Conservation (phyloP, 2,888 invertebrate genomes). For the Hyposoter didymator region DNA sequence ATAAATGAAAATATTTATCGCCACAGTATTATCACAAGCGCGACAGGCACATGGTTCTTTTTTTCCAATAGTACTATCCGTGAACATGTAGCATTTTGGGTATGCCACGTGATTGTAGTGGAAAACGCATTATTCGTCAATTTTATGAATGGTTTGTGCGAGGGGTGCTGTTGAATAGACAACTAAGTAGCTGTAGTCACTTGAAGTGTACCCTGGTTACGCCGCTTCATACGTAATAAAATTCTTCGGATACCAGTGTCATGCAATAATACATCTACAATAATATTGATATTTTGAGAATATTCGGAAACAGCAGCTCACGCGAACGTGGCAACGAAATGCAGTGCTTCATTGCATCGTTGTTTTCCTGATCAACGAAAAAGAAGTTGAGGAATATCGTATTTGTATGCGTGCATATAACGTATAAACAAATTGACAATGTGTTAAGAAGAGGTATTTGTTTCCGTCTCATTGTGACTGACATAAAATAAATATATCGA, state of each 20-base stretch:
- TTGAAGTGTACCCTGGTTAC: background rate
- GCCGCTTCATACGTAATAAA: background rate
- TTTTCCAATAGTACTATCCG: background rate
- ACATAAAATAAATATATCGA: constrained; percentile 15
- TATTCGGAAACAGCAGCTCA: background rate
- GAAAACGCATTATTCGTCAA: background rate
- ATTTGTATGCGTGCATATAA: constrained; percentile 17
- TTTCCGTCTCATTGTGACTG: constrained; percentile 1
- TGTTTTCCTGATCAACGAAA: constrained; percentile 2
- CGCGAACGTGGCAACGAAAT: background rate
- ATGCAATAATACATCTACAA: background rate
- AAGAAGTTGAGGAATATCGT: background rate
- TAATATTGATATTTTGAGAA: background rate
- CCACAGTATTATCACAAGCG: constrained; percentile 50
- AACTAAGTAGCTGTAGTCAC: background rate
- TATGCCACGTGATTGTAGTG: background rate
- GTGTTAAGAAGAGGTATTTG: constrained; percentile 3
- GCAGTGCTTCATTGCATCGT: background rate
- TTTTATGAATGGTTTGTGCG: background rate
- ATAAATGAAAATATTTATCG: constrained; percentile 59
- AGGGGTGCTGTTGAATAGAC: background rate
- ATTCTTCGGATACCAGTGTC: background rate
- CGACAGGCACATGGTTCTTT: constrained; percentile 7
- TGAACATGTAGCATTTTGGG: background rate
- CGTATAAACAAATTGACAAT: background rate